Percentiles rank a stretch among this genome's conserved stretches.
Conservation (phyloP, 2,113 vertebrate genomes). For the Sterrhoptilus dennistouni region DNA sequence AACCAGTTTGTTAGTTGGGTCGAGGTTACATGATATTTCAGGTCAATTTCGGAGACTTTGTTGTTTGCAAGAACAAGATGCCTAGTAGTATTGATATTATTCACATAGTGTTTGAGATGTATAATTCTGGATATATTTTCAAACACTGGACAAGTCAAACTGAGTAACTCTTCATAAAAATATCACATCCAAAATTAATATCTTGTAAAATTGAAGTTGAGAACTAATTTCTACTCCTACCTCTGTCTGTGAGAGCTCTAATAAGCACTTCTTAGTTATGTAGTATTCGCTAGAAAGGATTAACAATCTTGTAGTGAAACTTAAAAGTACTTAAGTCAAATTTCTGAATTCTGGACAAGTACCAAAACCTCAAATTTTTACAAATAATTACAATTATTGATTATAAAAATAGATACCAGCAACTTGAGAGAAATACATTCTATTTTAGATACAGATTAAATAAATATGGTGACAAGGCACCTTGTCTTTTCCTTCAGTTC, state of each 20-base stretch:
- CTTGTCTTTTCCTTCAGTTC: background rate
- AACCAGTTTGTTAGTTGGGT: background rate
- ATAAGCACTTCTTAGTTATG: background rate
- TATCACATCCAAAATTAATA: background rate
- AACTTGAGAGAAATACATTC: background rate
- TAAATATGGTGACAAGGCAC: background rate
- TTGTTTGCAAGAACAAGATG: background rate
- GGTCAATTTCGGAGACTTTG: background rate
- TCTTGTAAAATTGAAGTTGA: background rate
- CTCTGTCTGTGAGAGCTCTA: background rate
- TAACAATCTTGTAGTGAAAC: background rate
- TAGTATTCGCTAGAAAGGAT: background rate
- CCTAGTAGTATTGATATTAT: background rate
- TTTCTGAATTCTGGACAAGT: background rate
- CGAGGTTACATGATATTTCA: background rate
- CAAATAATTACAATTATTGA: background rate
- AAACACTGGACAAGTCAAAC: background rate
- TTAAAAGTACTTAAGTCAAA: background rate
- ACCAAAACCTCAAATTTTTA: background rate
- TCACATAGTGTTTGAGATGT: background rate
- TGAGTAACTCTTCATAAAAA: background rate
- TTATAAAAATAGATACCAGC: background rate
- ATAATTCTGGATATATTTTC: background rate
- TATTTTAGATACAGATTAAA: background rate
- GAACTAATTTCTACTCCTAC: background rate